Evolutionary conservation across 2,797 vertebrate species (phyloP).

Genomic region (Amblyopsis hoosieri): DNA sequence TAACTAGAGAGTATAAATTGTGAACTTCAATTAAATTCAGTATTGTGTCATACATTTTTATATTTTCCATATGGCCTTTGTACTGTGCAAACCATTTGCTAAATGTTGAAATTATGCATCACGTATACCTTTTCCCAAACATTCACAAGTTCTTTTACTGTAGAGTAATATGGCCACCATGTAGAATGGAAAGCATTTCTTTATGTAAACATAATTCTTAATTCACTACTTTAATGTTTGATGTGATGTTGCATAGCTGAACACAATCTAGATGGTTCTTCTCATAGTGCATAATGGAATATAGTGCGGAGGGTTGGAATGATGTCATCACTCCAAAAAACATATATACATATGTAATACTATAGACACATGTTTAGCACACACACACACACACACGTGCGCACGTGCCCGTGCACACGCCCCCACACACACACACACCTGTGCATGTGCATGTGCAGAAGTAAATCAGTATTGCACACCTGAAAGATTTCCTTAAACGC

Average conservation of each 20-base stretch:
- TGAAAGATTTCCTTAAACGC: no score
- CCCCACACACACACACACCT: slow-evolving; percentile 4
- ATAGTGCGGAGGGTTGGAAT: slow-evolving; percentile 1
- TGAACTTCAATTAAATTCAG: neutral
- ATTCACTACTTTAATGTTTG: no score
- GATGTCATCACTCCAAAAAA: slow-evolving; percentile 14
- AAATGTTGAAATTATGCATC: neutral
- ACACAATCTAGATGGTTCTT: neutral
- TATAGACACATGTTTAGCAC: slow-evolving; percentile 27
- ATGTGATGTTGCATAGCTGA: no score
- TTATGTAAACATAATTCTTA: neutral
- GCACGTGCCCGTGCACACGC: neutral
- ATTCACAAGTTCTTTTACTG: neutral
- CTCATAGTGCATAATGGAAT: neutral
- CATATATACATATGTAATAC: slow-evolving; percentile 18
- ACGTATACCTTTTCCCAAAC: neutral
- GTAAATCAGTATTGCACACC: no score
- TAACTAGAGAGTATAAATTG: no score
- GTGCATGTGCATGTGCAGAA: no score
- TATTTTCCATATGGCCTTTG: neutral
- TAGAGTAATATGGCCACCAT: neutral
- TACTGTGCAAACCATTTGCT: neutral
- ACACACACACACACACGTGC: neutral
- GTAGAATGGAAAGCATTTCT: neutral
- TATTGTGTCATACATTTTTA: no score